Evolutionary conservation across 2,113 vertebrate genomes (phyloP), one percentile per base, ranked within the genome.

Genomic region (Oophaga pumilio): DNA sequence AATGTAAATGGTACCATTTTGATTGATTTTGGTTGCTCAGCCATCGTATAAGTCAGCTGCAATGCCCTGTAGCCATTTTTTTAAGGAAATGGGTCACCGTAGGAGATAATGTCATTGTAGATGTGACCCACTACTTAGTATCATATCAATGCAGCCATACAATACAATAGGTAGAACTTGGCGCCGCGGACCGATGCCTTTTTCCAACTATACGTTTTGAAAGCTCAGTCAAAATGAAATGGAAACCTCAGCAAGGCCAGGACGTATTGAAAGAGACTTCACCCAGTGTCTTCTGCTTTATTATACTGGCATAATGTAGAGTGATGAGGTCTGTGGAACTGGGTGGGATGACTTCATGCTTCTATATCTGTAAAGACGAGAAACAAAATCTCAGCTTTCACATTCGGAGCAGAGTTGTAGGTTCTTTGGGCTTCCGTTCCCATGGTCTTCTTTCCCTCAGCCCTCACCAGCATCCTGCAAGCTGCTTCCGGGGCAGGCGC

Each of bases 381-480:
- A 64, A 79, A 15, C 49, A 57, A 79, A 86, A 79, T 79, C 85
- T 24, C n/a, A 86, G 76, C 28, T 24, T 66, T 86, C 76, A 28
- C 33, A 73, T 50, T 77, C 17, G 14, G 56, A 50, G 24, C 85
- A 66, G 8, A 49, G 64, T 28, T 88, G 69, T 33, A 73, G 49
- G 13, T 26, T 69, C 80, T 59, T 43, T 22, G 1, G 66, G 57
- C 85, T 90, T 90, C 90, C 90, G 90, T 90, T 90, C 90, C 89
- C 90, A 90, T 66, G 60, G 18, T 78, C 89, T 49, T 85, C 89
- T 87, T 89, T 90, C 85, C 87, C 87, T 87, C 57, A 64, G 56
- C 84, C 69, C 74, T 83, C 87, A 79, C 60, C 77, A 82, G 43
- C 74, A 88, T 90, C 90, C 90, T 89, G 90, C 87, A 89, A 89